These are phyloP conservation scores for Drosophila mercatorum DNA, from an alignment of 2,888 invertebrate genomes.

Conservation along the genomic window DNA sequence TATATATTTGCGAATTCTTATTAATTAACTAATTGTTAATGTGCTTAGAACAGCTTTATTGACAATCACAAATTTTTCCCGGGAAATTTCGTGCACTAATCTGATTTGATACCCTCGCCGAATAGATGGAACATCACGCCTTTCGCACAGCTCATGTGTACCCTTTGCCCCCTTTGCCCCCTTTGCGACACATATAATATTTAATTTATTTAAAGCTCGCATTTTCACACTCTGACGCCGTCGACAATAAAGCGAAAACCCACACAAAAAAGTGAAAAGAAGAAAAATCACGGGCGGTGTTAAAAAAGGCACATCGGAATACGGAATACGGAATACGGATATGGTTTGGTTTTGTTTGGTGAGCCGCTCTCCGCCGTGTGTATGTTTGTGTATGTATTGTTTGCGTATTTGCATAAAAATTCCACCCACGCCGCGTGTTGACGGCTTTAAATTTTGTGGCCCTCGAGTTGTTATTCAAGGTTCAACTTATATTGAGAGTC, in stretches of 20 bases:
- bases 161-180: conserved; percentile 13
- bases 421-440: conserved; percentile 63
- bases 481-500: conserved; percentile 36
- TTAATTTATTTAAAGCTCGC: conserved; percentile 75
- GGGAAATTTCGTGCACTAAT: not conserved
- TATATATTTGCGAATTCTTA: too few relatives aligned
- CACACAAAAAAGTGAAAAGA: conserved; percentile 7
- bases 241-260: conserved; percentile 35
- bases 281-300: conserved; percentile 40
- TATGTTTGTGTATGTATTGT: conserved; percentile 46
- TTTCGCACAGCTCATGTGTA: conserved; percentile 29
- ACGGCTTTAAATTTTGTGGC: conserved; percentile 38
- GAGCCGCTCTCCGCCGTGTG: conserved; percentile 39
- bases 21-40: not conserved
- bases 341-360: conserved; percentile 54
- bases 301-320: conserved; percentile 40
- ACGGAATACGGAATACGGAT: conserved; percentile 42
- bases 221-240: conserved; percentile 65
- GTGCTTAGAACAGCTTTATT: not conserved
- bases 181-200: conserved; percentile 37
- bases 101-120: conserved; percentile 17
- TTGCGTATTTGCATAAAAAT: conserved; percentile 75
- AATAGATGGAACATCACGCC: conserved; percentile 33
- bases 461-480: conserved; percentile 37
- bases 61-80: not conserved